These are phyloP conservation scores for Encarsia formosa DNA, from an alignment of 2,888 invertebrate genomes.

Conservation along the genomic window DNA sequence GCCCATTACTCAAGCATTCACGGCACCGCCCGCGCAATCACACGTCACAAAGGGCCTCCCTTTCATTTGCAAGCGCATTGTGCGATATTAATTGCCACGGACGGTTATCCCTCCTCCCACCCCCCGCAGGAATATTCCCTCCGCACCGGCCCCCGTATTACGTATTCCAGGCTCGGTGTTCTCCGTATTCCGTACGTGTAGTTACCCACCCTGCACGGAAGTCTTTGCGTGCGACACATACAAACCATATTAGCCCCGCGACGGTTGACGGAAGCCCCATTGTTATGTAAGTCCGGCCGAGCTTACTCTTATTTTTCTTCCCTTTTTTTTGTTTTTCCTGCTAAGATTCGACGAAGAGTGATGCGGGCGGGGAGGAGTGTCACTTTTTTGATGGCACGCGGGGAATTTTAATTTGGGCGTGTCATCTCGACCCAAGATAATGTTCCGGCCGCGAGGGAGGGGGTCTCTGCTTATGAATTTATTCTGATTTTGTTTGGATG, in stretches of 20 bases:
- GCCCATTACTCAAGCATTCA: constrained; percentile 53
- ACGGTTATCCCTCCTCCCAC: constrained; percentile 46
- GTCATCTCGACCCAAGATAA: too few relatives aligned
- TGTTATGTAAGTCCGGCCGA: constrained; percentile 21
- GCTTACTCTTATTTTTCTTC: constrained; percentile 7
- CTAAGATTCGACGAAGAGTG: background rate
- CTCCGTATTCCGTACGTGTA: constrained; percentile 41
- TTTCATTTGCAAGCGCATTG: constrained; percentile 53
- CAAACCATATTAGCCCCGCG: constrained; percentile 31
- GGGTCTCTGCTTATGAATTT: too few relatives aligned
- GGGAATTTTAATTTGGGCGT: constrained; percentile 28
- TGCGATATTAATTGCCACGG: constrained; percentile 53
- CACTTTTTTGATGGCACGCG: too few relatives aligned
- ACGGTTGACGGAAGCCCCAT: constrained; percentile 11
- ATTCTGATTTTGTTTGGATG: too few relatives aligned
- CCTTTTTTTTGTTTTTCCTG: too few relatives aligned
- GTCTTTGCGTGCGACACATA: constrained; percentile 47
- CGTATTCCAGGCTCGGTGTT: constrained; percentile 48
- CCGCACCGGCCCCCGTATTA: constrained; percentile 41
- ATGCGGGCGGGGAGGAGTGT: background rate
- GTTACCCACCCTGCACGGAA: constrained; percentile 38
- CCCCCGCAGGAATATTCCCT: constrained; percentile 33
- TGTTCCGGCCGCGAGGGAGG: too few relatives aligned
- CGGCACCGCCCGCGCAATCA: constrained; percentile 51
- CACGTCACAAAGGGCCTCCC: constrained; percentile 53